phyloP scores from a whole-genome alignment of 2,888 invertebrate species.

The Scaptomyza tumidula region DNA sequence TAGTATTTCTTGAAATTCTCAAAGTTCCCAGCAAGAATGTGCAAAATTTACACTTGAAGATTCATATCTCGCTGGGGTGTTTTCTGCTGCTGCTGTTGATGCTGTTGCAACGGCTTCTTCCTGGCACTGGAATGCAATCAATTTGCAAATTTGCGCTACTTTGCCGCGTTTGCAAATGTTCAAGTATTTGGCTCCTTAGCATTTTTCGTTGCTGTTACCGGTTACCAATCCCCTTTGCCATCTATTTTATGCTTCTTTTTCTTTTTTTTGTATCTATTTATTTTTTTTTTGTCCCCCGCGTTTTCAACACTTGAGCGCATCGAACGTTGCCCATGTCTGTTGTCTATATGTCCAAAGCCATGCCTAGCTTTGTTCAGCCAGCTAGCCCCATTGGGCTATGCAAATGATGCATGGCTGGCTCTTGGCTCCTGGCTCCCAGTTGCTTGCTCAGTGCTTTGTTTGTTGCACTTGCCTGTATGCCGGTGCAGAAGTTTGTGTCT shows the following conservation, averaged over 20 bases:
- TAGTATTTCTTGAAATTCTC: slow-evolving; percentile 52
- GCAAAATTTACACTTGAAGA: slow-evolving; percentile 72
- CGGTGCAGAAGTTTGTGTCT: slow-evolving; percentile 20
- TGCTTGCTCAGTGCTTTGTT: slow-evolving; percentile 28
- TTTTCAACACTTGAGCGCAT: slow-evolving; percentile 71
- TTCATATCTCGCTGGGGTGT: slow-evolving; percentile 59
- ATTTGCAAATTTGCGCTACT: slow-evolving; percentile 82
- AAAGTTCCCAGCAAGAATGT: slow-evolving; percentile 63
- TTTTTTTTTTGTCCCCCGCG: slow-evolving; percentile 9
- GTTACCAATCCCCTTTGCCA: slow-evolving; percentile 35
- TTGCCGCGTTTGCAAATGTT: slow-evolving; percentile 79
- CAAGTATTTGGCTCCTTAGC: slow-evolving; percentile 77
- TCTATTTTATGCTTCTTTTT: slow-evolving; percentile 55
- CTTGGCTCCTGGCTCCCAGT: slow-evolving; percentile 28
- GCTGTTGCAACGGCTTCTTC: slow-evolving; percentile 34
- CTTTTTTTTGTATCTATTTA: slow-evolving; percentile 21
- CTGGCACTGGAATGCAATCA: slow-evolving; percentile 82
- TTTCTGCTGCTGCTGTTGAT: slow-evolving; percentile 18
- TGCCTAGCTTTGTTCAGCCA: slow-evolving; percentile 33
- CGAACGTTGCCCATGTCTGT: slow-evolving; percentile 56
- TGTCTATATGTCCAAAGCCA: slow-evolving; percentile 28
- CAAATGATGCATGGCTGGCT: slow-evolving; percentile 59
- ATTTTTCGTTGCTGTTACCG: slow-evolving; percentile 57
- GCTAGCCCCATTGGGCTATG: slow-evolving; percentile 51
- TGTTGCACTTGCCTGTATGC: slow-evolving; percentile 41